These are phyloP conservation scores for Drosophila obscura DNA, from an alignment of 1,140 invertebrate species.

Conservation along the genomic window DNA sequence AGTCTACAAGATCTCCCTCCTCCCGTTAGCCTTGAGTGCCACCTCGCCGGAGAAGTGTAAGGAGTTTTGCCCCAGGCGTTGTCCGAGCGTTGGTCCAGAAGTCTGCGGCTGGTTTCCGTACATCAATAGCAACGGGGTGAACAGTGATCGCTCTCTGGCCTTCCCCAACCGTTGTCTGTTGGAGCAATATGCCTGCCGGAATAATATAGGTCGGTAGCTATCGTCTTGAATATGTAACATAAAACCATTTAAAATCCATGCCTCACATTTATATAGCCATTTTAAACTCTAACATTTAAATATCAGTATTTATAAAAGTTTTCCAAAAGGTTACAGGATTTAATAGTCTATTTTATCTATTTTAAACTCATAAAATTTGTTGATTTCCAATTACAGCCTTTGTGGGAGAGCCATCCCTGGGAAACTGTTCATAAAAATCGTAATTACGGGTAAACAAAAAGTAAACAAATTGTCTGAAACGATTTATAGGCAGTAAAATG, in stretches of 20 bases:
- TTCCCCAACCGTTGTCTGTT: conserved; percentile 38
- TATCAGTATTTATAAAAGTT: too few species aligned
- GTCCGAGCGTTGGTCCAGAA: neutral
- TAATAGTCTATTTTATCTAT: neutral
- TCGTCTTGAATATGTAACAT: neutral
- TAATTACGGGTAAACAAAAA: neutral
- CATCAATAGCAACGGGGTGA: conserved; percentile 19
- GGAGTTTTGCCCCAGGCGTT: conserved; percentile 27
- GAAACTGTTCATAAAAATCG: conserved; percentile 4
- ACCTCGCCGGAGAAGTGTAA: conserved; percentile 19
- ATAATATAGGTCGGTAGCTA: neutral
- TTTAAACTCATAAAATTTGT: neutral
- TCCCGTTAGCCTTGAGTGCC: conserved; percentile 10
- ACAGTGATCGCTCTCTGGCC: neutral
- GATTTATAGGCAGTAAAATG: neutral
- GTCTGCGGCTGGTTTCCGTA: conserved; percentile 46
- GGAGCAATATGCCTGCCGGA: conserved; percentile 29
- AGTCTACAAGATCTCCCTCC: too few species aligned
- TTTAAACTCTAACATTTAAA: too few species aligned
- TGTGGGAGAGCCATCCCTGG: conserved; percentile 26
- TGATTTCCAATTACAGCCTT: conserved; percentile 22
- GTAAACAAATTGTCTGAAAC: too few species aligned
- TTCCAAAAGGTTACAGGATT: too few species aligned
- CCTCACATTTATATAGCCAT: too few species aligned
- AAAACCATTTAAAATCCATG: too few species aligned